These are phyloP conservation scores for Acleris sparsana DNA, from an alignment of 2,888 invertebrate genomes.

Conservation along the genomic window DNA sequence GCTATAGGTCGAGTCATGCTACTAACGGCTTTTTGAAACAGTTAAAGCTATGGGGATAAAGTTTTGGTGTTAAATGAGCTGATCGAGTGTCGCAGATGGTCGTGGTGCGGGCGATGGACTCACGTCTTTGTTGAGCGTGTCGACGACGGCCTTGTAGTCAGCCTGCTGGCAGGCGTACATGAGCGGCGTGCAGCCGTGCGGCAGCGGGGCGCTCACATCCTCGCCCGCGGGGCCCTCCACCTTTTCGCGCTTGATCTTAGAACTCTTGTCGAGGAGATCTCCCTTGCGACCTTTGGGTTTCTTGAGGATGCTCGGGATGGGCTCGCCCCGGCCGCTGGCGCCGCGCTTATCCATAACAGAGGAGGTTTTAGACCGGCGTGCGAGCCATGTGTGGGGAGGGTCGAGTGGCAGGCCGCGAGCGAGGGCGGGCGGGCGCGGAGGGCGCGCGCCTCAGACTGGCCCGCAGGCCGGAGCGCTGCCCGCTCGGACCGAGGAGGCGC, in stretches of 20 bases:
- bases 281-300: constrained; percentile 70
- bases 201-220: constrained; percentile 74
- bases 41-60: constrained; percentile 11
- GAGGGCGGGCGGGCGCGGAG: constrained; percentile 72
- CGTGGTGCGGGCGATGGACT: constrained; percentile 55
- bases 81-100: constrained; percentile 11
- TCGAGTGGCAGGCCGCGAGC: constrained; percentile 46
- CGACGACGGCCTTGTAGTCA: constrained; percentile 89
- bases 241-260: constrained; percentile 76
- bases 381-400: constrained; percentile 53
- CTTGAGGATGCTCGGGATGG: constrained; percentile 78
- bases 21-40: neutral
- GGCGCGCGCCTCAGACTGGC: constrained; percentile 78
- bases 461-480: constrained; percentile 32
- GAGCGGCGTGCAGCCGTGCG: constrained; percentile 90
- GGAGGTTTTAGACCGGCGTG: constrained; percentile 48
- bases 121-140: constrained; percentile 90
- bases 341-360: constrained; percentile 77
- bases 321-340: constrained; percentile 70
- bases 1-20: neutral
- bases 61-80: neutral
- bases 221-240: constrained; percentile 61
- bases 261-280: constrained; percentile 74
- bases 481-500: constrained; percentile 46
- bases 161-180: constrained; percentile 97